Evolutionary conservation across 2,888 invertebrate species (phyloP), one percentile per base, ranked within the genome.

Genomic region (Eumerus sabulonum): DNA sequence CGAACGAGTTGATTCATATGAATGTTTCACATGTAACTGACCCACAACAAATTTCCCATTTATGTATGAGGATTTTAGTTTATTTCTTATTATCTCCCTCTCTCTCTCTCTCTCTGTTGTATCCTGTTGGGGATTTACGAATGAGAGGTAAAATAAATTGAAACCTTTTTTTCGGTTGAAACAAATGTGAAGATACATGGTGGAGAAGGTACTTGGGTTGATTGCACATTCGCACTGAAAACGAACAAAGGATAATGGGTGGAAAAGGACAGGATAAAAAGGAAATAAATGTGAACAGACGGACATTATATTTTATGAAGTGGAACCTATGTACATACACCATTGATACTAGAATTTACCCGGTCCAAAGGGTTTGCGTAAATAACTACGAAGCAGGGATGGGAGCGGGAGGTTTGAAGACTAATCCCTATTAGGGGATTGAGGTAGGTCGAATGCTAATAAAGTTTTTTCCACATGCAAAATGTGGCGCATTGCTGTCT

Each of bases 31-130:
- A 38, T 66, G 70, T 70, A 54, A 70, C 53, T 70, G 70, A 62
- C 70, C 70, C 54, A 54, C 60, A 70, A 62, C 70, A 70, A 70
- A 62, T 70, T 70, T 70, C 54, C 70, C 53, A 70, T 62, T 70
- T 53, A 68, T 68, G 38, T 68, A 27, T 27, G 38, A 56, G 48
- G 54, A 54, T 42, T 60, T 9, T 38, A 36, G 11, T 16, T 59
- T 18, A 36, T 36, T 17, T 47, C n/a, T n/a, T n/a, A 27, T 27
- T 16, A 38, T 0, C 48, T 19, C 9, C 27, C 27, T 11, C 27
- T 7, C 7, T 27, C 27, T 7, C 7, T 27, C 27, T 7, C 2
- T 27, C 27, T 7, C 27, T 27, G 2, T 27, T 27, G 7, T 27
- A 7, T n/a, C n/a, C n/a, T n/a, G n/a, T n/a, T 27, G 27, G 27